Conservation (phyloP, 2,888 invertebrate genomes). For the Athetis lepigone region DNA sequence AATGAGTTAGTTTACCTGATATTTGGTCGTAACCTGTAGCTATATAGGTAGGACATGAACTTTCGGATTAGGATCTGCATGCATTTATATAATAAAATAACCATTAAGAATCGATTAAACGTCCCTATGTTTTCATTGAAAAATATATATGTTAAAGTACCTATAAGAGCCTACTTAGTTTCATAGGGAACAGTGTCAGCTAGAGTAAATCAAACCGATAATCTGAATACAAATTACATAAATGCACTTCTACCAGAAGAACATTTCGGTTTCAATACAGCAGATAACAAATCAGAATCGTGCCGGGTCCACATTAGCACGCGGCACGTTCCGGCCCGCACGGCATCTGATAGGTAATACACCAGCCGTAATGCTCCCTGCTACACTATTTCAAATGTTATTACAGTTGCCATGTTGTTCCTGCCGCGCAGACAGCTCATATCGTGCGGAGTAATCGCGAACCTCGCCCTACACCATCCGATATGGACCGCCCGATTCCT, state of each 20-base stretch:
- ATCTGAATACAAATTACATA: conserved; percentile 53
- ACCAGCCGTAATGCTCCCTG: conserved; percentile 75
- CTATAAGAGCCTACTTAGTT: background rate
- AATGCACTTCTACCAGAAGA: conserved; percentile 51
- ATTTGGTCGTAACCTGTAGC: background rate
- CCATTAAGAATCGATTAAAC: no score
- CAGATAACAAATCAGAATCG: conserved; percentile 87
- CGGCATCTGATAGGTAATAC: conserved; percentile 83
- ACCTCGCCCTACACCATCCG: conserved; percentile 70
- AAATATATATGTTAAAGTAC: background rate
- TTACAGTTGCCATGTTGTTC: conserved; percentile 77
- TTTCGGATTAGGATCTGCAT: background rate
- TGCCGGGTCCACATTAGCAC: conserved; percentile 86
- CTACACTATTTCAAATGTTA: conserved; percentile 81
- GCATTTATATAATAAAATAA: background rate
- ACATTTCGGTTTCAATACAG: conserved; percentile 62
- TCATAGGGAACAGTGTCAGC: conserved; percentile 9
- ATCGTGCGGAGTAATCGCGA: conserved; percentile 77
- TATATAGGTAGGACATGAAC: background rate
- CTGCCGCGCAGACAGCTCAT: conserved; percentile 74
- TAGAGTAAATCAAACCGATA: conserved; percentile 41
- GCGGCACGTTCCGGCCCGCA: conserved; percentile 82
- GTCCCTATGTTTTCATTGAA: background rate
- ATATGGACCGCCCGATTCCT: conserved; percentile 63
- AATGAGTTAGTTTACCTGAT: background rate